phyloP scores from a whole-genome alignment of 1,140 invertebrate species.

The Zaprionus ornatus region DNA sequence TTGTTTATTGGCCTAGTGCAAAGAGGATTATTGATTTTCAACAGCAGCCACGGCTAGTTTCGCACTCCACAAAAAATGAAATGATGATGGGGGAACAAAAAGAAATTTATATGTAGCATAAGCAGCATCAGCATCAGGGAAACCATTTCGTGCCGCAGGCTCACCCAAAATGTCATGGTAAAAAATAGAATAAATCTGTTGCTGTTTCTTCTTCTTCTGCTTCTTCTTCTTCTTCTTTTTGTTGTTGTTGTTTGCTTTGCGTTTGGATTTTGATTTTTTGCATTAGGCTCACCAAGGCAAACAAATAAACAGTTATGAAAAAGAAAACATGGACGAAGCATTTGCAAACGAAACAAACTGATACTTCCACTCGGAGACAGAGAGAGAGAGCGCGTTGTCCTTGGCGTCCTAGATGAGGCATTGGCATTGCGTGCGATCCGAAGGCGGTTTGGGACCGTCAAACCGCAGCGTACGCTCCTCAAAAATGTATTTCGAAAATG shows the following conservation, averaged over 20 bases:
- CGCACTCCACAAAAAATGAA: slow-evolving; percentile 11
- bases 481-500: slow-evolving; percentile 54
- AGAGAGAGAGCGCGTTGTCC: neutral
- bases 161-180: slow-evolving; percentile 57
- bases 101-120: slow-evolving; percentile 16
- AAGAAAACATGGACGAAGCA: slow-evolving; percentile 32
- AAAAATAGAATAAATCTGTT: slow-evolving; percentile 36
- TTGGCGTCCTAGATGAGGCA: slow-evolving; percentile 14
- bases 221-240: slow-evolving; percentile 10
- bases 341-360: slow-evolving; percentile 9
- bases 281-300: slow-evolving; percentile 57
- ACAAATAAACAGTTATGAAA: slow-evolving; percentile 55
- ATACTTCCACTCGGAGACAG: slow-evolving; percentile 27
- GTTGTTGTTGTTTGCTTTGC: slow-evolving; percentile 16
- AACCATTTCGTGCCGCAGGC: slow-evolving; percentile 50
- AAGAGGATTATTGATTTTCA: slow-evolving; percentile 77
- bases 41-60: slow-evolving; percentile 24
- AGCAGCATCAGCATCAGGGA: slow-evolving; percentile 16
- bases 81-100: neutral
- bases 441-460: neutral
- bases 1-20: slow-evolving; percentile 57
- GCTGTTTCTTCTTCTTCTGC: neutral
- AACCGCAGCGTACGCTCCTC: slow-evolving; percentile 16
- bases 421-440: slow-evolving; percentile 15
- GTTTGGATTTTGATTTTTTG: slow-evolving; percentile 33